Conservation (phyloP, 2,797 vertebrate genomes). For the Choloepus didactylus region DNA sequence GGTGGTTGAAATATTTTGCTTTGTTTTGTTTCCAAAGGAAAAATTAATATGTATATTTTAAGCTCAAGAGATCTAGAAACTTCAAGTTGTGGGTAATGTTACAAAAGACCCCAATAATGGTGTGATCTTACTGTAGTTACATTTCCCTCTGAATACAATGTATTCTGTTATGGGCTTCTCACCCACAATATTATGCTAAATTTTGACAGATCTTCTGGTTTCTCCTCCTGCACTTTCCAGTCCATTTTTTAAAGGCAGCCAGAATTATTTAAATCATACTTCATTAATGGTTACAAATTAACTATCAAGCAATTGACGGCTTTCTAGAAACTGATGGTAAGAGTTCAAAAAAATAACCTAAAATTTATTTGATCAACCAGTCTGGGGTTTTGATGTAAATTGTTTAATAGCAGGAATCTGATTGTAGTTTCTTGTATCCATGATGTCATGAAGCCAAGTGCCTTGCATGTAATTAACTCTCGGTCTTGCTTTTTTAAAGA, state of each 20-base stretch:
- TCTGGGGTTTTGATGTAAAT: neutral
- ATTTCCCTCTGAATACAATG: neutral
- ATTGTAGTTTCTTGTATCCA: neutral
- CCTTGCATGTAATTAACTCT: neutral
- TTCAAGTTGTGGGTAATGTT: neutral
- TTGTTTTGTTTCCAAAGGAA: conserved; percentile 49
- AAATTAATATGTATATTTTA: conserved; percentile 54
- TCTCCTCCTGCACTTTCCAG: neutral
- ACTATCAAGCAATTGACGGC: neutral
- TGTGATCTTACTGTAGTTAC: neutral
- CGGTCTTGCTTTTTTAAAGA: neutral
- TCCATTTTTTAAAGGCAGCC: neutral
- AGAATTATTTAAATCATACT: conserved; percentile 21
- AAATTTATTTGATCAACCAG: neutral
- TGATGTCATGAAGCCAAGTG: conserved; percentile 15
- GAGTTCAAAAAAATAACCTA: conserved; percentile 49
- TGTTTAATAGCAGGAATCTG: neutral
- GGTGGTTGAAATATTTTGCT: conserved; percentile 36
- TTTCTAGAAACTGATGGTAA: conserved; percentile 48
- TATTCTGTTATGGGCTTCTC: neutral
- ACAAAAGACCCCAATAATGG: neutral
- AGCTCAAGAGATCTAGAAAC: conserved; percentile 45
- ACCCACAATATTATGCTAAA: accelerated
- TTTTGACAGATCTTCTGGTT: neutral
- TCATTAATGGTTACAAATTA: conserved; percentile 54